Evolutionary conservation across 2,113 vertebrate species (phyloP), one percentile per base, ranked within the genome.

Genomic region (Dermatemys mawii): DNA sequence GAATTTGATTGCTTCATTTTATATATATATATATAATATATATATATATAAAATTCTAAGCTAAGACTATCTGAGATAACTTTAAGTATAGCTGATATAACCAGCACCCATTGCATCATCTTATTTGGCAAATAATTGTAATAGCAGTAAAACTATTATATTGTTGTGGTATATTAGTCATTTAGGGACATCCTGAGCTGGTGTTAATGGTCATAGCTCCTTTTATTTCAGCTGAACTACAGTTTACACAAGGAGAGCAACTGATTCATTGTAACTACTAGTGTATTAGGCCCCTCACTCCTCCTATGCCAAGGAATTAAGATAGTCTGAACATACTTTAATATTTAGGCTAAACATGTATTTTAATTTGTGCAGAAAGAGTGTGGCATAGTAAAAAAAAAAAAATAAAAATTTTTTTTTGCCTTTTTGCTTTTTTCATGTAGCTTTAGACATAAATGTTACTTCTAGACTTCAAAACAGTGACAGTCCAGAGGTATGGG

Each of bases 381-480:
- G 83, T 78, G 41, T 49, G 12, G 19, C 90, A 21, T n/a, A 17
- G 63, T 22, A 53, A 53, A 22, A 51, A 5, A 84, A 89, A 94
- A 24, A n/a, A n/a, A n/a, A n/a, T n/a, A n/a, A n/a, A 26, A 46
- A 46, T 46, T 46, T 46, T 48, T 48, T 13, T 54, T 53, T 7
- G 38, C 46, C n/a, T n/a, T 53, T 85, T 90, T 54, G 12, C n/a
- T 83, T 95, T 88, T 78, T 50, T 80, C 88, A 83, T 87, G 57
- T 84, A 53, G 81, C 93, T 83, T 35, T 91, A 76, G 41, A 9
- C 91, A 27, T 86, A 88, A 81, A 88, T 95, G 92, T 89, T 95
- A 75, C 89, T 91, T 53, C 78, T 93, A 44, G 35, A 90, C 88
- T 92, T 95, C 44, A 94, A 95, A 94, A 76, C 26, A 78, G 38